Base-by-base conservation (phyloP, 2,113 vertebrate genomes). In the Coptodon rendalli region DNA sequence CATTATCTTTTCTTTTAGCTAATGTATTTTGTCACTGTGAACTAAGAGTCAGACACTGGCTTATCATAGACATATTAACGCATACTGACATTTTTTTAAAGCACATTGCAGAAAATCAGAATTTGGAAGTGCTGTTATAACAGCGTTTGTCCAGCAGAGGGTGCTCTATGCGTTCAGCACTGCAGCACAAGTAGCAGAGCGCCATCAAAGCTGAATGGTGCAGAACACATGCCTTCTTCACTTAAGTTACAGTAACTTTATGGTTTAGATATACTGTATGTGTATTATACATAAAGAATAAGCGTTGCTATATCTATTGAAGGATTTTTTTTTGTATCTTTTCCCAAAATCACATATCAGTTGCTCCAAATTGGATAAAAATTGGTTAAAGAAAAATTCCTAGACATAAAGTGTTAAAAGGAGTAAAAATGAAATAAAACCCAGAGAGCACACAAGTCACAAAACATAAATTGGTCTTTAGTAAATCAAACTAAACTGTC, bases 301-400 rank as follows among this genome's bases (percentile, higher is more conserved):
- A 14, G 36, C 3, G 0, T 14, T 71, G 36, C 7, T 71, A 71
- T 16, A 3, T 16, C 1, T 24, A 24, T 71, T 22, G 43, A 43
- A 43, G n/a, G 12, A 71, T 24, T 24, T 43, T 40, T 40, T 24
- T 24, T 14, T 14, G 71, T 29, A 29, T 48, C 16, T 17, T 4
- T 29, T 9, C 24, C 43, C 1, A 76, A 76, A 76, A 19, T 76
- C 9, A 27, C 38, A 24, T 29, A 11, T 29, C 9, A 76, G 9
- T 73, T 73, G 22, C 14, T 45, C 0, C 0, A 27, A 45, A 73
- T 27, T 48, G 68, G 0, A 27, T 73, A 45, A 27, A 45, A 24
- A 71, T 4, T 45, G 0, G 38, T 27, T 43, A 27, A 73, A 43
- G 38, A 71, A 16, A 9, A 27, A 27, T 45, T 45, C 14, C 68